Evolutionary conservation across 1,140 invertebrate genomes (phyloP).

Genomic region (Drosophila bifasciata): DNA sequence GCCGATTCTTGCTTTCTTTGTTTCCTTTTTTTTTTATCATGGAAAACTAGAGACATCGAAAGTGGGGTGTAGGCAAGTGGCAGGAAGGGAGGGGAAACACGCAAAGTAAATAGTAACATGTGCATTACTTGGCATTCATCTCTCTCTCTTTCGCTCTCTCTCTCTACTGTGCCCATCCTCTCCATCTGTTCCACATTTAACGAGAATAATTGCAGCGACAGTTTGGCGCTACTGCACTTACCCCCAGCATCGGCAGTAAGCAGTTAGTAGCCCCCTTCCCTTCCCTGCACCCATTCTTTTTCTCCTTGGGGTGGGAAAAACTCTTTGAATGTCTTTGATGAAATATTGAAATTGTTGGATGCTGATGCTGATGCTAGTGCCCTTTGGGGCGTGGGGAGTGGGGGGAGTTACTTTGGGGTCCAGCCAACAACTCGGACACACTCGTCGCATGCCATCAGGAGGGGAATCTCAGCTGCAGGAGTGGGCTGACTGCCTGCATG

Average conservation of each 20-base stretch:
- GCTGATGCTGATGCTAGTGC: slow-evolving; percentile 47
- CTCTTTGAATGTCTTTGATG: slow-evolving; percentile 79
- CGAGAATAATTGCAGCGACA: slow-evolving; percentile 81
- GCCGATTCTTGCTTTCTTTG: slow-evolving; percentile 37
- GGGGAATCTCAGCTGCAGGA: slow-evolving; percentile 43
- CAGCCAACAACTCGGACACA: slow-evolving; percentile 47
- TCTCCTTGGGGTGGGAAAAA: neutral
- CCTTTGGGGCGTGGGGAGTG: slow-evolving; percentile 10
- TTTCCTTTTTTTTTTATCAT: slow-evolving; percentile 58
- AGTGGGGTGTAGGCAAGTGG: neutral
- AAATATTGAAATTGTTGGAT: slow-evolving; percentile 79
- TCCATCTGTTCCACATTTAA: slow-evolving; percentile 70
- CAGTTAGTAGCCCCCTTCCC: slow-evolving; percentile 15
- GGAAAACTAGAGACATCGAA: slow-evolving; percentile 15
- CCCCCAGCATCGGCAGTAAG: slow-evolving; percentile 25
- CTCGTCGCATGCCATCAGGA: slow-evolving; percentile 6
- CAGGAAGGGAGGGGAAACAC: slow-evolving; percentile 48
- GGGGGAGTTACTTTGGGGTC: slow-evolving; percentile 41
- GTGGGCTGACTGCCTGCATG: neutral
- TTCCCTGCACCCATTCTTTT: slow-evolving; percentile 14
- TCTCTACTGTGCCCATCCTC: neutral
- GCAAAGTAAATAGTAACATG: slow-evolving; percentile 81
- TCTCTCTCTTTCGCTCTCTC: slow-evolving; percentile 10
- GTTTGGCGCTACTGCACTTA: slow-evolving; percentile 77
- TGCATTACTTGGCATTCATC: slow-evolving; percentile 80